Percentiles rank a stretch among this genome's conserved stretches.
These are phyloP conservation scores for Crocallis elinguaria DNA, from an alignment of 2,888 invertebrate genomes.

Conservation along the genomic window DNA sequence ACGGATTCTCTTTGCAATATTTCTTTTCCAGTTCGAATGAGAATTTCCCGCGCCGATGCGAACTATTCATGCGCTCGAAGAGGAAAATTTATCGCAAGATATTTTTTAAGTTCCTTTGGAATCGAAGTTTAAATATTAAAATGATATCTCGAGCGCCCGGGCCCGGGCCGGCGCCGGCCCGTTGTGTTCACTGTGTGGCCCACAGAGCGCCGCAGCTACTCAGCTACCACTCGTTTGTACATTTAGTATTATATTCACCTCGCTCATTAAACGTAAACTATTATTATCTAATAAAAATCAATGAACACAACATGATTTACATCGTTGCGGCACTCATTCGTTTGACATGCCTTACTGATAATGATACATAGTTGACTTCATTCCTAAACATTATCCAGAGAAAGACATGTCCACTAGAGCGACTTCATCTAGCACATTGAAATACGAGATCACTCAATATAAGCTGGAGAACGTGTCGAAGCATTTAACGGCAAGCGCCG, in stretches of 20 bases:
- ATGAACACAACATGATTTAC: too few species aligned
- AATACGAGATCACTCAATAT: too few species aligned
- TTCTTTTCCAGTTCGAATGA: conserved; percentile 59
- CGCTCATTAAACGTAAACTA: too few species aligned
- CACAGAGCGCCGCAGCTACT: background rate
- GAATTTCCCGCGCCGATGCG: conserved; percentile 53
- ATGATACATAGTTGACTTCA: too few species aligned
- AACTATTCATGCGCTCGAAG: conserved; percentile 49
- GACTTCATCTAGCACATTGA: too few species aligned
- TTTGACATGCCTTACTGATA: too few species aligned
- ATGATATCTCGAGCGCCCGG: conserved; percentile 40
- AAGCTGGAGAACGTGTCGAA: too few species aligned
- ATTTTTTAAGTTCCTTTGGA: conserved; percentile 48
- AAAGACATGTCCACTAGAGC: too few species aligned
- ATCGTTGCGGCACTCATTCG: background rate
- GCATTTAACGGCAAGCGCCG: too few species aligned
- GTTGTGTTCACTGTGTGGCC: background rate
- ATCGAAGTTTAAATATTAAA: conserved; percentile 57
- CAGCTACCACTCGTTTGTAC: background rate
- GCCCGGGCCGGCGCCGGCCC: background rate
- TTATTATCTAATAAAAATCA: too few species aligned
- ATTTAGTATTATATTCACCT: too few species aligned
- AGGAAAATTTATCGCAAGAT: conserved; percentile 47
- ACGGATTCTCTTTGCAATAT: conserved; percentile 57
- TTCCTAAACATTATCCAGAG: too few species aligned